phyloP scores from a whole-genome alignment of 2,113 vertebrate genomes.

The Dromiciops gliroides region DNA sequence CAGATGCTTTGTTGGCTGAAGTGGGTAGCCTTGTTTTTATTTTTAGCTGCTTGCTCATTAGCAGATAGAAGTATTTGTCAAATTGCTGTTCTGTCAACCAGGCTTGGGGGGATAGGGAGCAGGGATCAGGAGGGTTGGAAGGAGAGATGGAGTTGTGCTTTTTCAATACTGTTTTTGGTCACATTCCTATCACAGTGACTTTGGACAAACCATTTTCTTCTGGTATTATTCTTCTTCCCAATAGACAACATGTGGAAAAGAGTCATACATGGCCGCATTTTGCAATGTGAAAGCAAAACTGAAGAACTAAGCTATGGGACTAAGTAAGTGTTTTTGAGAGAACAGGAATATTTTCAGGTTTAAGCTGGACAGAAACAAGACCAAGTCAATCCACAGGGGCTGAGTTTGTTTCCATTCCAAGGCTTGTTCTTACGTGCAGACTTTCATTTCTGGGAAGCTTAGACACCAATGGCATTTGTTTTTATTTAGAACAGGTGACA shows the following conservation, averaged over 20 bases:
- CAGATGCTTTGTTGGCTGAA: slow-evolving; percentile 67
- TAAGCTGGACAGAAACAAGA: background rate
- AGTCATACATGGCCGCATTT: slow-evolving; percentile 12
- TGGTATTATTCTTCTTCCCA: background rate
- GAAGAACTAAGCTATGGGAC: background rate
- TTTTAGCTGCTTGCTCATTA: slow-evolving; percentile 68
- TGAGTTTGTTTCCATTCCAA: background rate
- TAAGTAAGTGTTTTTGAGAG: background rate
- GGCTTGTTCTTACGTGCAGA: slow-evolving; percentile 15
- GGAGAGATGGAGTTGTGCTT: background rate
- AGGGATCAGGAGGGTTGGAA: background rate
- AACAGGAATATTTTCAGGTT: slow-evolving; percentile 27
- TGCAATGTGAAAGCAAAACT: slow-evolving; percentile 31
- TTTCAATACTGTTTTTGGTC: background rate
- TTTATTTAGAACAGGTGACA: background rate
- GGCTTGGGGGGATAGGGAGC: background rate
- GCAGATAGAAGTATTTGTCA: slow-evolving; percentile 65
- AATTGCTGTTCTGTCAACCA: slow-evolving; percentile 38
- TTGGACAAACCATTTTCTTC: slow-evolving; percentile 17
- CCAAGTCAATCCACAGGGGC: background rate
- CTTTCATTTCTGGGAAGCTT: slow-evolving; percentile 40
- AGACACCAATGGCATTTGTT: slow-evolving; percentile 3
- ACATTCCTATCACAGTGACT: background rate
- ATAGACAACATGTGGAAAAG: slow-evolving; percentile 10
- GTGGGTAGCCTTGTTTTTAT: slow-evolving; percentile 62